phyloP scores from a whole-genome alignment of 2,797 vertebrate species.

The Amblyraja radiata region DNA sequence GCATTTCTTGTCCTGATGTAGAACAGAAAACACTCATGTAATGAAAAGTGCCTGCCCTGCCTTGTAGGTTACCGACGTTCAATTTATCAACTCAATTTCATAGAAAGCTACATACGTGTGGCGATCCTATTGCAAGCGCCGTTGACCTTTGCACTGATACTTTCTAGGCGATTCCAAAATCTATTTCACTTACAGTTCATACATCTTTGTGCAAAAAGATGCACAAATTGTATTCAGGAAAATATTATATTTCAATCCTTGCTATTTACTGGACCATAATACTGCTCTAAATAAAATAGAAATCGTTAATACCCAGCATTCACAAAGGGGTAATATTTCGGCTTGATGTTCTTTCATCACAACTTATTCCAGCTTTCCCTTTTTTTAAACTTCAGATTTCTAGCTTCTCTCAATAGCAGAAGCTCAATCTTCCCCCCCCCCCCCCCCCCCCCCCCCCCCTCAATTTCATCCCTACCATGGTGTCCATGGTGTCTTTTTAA shows the following conservation, averaged over 20 bases:
- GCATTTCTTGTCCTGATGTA: neutral
- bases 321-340: neutral
- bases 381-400: neutral
- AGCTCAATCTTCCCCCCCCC: slow-evolving; percentile 42
- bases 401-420: neutral
- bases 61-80: neutral
- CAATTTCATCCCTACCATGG: slow-evolving; percentile 38
- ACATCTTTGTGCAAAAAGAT: neutral
- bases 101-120: neutral
- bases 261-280: neutral
- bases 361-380: neutral
- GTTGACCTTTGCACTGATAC: neutral
- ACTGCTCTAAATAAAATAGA: neutral
- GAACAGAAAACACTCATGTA: neutral
- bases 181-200: neutral
- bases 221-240: neutral
- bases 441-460: slow-evolving; percentile 39
- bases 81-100: neutral
- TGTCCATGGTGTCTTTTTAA: slow-evolving; percentile 14
- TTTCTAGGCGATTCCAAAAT: neutral
- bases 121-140: neutral
- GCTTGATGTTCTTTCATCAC: neutral
- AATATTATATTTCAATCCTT: too few relatives aligned
- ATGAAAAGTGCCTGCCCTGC: neutral
- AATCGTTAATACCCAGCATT: neutral